A percentile compares a stretch with the other conserved stretches of the same genome.
Evolutionary conservation across 2,113 vertebrate genomes (phyloP).

Genomic region (Rhizomys pruinosus): DNA sequence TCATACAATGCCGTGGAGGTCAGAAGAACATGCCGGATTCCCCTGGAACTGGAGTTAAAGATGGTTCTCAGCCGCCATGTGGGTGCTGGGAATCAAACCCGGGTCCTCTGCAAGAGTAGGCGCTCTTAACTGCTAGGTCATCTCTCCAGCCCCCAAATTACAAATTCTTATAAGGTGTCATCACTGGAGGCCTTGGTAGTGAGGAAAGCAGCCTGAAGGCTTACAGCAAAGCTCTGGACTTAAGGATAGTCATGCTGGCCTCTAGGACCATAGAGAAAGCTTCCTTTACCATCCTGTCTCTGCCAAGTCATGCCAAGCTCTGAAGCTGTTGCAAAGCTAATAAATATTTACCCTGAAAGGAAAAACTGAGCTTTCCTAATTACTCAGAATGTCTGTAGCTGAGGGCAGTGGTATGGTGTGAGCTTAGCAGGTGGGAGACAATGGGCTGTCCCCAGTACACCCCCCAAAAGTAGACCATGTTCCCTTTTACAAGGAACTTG

Average conservation of each 20-base stretch:
- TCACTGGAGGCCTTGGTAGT: too few species aligned
- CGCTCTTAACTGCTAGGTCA: too few species aligned
- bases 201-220: neutral
- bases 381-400: neutral
- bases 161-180: neutral
- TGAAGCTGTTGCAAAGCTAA: neutral
- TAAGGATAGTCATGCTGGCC: accelerated
- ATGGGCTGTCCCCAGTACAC: neutral
- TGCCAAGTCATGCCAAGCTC: neutral
- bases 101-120: too few species aligned
- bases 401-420: neutral
- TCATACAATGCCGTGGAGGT: too few species aligned
- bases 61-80: too few species aligned
- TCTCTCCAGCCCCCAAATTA: too few species aligned
- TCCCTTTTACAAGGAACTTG: neutral
- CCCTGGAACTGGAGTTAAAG: too few species aligned
- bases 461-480: neutral
- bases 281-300: neutral
- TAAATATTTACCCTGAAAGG: neutral
- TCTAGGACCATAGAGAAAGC: neutral
- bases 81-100: too few species aligned
- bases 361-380: neutral
- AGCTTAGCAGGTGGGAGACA: neutral
- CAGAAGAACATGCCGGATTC: too few species aligned
- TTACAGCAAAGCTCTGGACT: neutral